These are phyloP conservation scores for Hemibagrus guttatus DNA, from an alignment of 2,797 vertebrate genomes.

Conservation along the genomic window DNA sequence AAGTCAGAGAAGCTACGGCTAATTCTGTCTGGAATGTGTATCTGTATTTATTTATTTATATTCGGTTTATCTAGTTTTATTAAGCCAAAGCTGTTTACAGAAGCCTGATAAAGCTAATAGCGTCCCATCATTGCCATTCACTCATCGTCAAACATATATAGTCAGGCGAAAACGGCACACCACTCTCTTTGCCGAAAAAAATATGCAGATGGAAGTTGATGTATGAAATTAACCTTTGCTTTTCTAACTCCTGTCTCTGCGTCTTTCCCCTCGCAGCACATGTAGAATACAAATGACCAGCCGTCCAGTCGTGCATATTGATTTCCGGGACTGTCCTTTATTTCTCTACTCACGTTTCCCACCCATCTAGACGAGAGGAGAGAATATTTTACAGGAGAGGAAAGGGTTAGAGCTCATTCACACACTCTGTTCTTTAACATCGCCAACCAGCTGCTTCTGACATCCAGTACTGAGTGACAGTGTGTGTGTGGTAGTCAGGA, in stretches of 20 bases:
- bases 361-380: conserved; percentile 39
- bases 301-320: conserved; percentile 55
- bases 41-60: not conserved
- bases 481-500: conserved; percentile 30
- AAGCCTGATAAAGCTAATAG: not conserved
- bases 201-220: conserved; percentile 63
- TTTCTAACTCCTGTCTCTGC: conserved; percentile 61
- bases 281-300: conserved; percentile 60
- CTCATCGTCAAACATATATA: conserved; percentile 35
- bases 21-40: not conserved
- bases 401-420: conserved; percentile 47
- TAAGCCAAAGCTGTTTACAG: not conserved
- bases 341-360: conserved; percentile 47
- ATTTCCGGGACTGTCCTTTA: conserved; percentile 50
- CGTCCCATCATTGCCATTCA: conserved; percentile 8
- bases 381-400: conserved; percentile 45
- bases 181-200: conserved; percentile 45
- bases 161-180: conserved; percentile 27
- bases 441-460: conserved; percentile 38
- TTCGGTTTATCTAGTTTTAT: not conserved
- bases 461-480: conserved; percentile 17
- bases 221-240: conserved; percentile 67
- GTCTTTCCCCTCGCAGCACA: conserved; percentile 40
- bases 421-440: conserved; percentile 36
- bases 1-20: not conserved